These are phyloP conservation scores for Erythrocercus mccallii DNA, from an alignment of 2,113 vertebrate species.

Conservation along the genomic window DNA sequence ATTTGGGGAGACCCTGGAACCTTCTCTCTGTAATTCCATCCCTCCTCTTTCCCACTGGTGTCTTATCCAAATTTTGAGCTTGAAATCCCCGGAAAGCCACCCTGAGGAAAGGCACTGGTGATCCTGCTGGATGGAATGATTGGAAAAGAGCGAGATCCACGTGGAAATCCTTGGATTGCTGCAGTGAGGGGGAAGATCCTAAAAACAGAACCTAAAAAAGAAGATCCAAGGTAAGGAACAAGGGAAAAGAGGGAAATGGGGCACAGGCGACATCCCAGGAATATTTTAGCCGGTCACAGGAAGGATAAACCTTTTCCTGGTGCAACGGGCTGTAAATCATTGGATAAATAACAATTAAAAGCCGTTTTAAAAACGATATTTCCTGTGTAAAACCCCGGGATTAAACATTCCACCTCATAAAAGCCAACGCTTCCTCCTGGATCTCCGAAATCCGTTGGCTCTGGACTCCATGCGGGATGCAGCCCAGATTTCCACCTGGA, in stretches of 20 bases:
- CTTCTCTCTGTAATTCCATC: neutral
- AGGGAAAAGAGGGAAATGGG: neutral
- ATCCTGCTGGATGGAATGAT: neutral
- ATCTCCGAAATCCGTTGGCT: neutral
- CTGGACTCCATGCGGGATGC: neutral
- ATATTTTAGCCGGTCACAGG: neutral
- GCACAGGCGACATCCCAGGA: neutral
- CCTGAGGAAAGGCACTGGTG: neutral
- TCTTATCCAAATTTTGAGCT: neutral
- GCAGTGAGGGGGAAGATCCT: no score
- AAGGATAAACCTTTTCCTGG: neutral
- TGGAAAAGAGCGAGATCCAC: neutral
- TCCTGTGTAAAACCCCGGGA: neutral
- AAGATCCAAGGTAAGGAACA: neutral
- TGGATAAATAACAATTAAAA: neutral
- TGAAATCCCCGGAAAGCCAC: neutral
- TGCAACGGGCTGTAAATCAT: neutral
- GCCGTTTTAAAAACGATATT: neutral
- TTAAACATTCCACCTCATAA: conserved; percentile 10
- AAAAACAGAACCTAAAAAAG: neutral
- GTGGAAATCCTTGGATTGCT: no score
- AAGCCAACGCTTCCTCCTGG: neutral
- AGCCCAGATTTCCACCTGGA: neutral
- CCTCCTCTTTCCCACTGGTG: neutral
- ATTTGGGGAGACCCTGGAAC: neutral